Evolutionary conservation across 2,113 vertebrate genomes (phyloP), one percentile per base, ranked within the genome.

Genomic region (Nycticebus coucang): DNA sequence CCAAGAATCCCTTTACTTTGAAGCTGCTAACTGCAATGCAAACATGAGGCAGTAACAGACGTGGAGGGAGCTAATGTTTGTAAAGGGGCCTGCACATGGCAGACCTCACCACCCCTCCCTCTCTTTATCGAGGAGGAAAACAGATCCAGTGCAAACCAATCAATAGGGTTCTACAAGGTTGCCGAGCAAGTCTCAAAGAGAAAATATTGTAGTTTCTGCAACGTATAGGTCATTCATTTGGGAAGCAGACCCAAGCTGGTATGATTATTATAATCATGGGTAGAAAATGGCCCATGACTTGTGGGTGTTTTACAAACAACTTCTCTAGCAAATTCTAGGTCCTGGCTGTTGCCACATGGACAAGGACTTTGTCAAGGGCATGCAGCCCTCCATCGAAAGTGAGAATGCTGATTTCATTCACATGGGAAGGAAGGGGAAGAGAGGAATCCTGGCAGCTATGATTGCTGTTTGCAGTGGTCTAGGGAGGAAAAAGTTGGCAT

Each of bases 21-120:
- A 0, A 24, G 68, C 19, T 33, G 17, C 77, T 13, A 18, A 30
- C 26, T 22, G 35, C 35, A 37, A 41, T 45, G 15, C 12, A 2
- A 2, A n/a, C 21, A 24, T 17, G 41, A 60, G 30, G 59, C 4
- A 26, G 26, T 1, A 0, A 12, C 1, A 9, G 33, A 26, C 0
- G 0, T 3, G 0, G 3, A 1, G 11, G 11, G 26, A 53, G 75
- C 21, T 8, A 1, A 5, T 0, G 11, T 68, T 17, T 19, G 19
- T 3, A 5, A 74, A 45, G 26, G 19, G 17, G 64, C 30, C 0
- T 0, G 22, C 28, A 8, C 8, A 6, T 0, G 53, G 35, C 30
- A 10, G 72, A 24, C 9, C 12, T 11, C 59, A 0, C 0, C 53
- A 64, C 33, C 18, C 21, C 22, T 69, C n/a, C 7, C 13, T 19